Base-by-base conservation (phyloP, 2,113 vertebrate species). In the Larimichthys polyactis region DNA sequence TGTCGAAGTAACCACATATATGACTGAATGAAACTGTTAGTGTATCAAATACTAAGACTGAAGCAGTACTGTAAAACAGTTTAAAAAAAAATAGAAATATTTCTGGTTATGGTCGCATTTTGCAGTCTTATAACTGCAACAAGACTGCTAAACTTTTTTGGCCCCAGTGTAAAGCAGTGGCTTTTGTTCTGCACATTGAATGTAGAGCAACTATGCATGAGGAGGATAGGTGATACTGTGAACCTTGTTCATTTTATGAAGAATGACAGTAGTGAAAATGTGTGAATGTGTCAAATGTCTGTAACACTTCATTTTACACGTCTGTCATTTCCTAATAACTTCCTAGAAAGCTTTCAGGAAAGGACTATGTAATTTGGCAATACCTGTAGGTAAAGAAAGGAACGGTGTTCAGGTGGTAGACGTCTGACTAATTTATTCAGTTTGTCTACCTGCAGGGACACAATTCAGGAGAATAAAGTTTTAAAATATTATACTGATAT, bases 171-270 rank as follows among this genome's bases (percentile, higher is more conserved):
- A 55, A 55, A 22, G 52, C 20, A 27, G 12, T 7, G 22, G 24
- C 0, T 57, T 27, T 29, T 29, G 24, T 14, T 16, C 24, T 29
- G 22, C 12, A 2, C 4, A 12, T 12, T 58, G 24, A 14, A 60
- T 32, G 2, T 11, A 32, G 27, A 60, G 15, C 57, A 59, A 29
- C 27, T 16, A 17, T n/a, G 3, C 3, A 17, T 29, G 15, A 59
- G 8, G 24, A 77, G 54, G 24, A 46, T 3, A 29, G 40, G 40
- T 36, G 51, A 59, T 66, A 16, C 44, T n/a, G 17, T 29, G 5
- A 74, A 81, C 17, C n/a, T 59, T 15, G 43, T 70, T 64, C 11
- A 46, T 78, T 66, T 17, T 32, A 48, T 27, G 32, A 70, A 60
- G 49, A 32, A 36, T 55, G 36, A 48, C 40, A 48, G 6, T 63